Base-by-base conservation (phyloP, 1,140 invertebrate genomes). In the Drosophila prosaltans region DNA sequence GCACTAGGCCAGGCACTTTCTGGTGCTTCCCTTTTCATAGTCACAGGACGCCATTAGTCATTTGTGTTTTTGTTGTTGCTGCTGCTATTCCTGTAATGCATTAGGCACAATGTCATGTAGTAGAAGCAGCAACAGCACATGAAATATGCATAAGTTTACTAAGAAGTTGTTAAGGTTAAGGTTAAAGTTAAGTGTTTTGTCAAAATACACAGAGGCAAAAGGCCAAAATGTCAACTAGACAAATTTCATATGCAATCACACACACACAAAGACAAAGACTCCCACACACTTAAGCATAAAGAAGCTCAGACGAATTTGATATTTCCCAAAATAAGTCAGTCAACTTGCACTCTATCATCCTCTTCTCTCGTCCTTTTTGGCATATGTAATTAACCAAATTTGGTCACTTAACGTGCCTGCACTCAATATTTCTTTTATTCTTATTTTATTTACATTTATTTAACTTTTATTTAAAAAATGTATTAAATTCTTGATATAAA, bases 151-250 rank as follows among this genome's bases (percentile, higher is more conserved):
- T 76, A 85, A 79, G 63, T 62, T 59, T 69, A 41, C 48, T 59
- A 65, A 74, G 65, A 68, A 70, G 77, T 69, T 24, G 30, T 78
- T 79, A 86, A 86, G 84, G 83, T 88, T 88, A 86, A 86, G 83
- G 83, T 86, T 86, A 72, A 58, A 70, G 60, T 48, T 72, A 86
- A 86, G 80, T 78, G 80, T 69, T 80, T 76, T 72, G 66, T 74
- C 83, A 75, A 82, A 51, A 51, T 51, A 24, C 21, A 51, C 21
- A 82, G 76, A 76, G 55, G 66, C 57, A 72, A 71, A 67, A 71
- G 71, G 79, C 43, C 68, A 69, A 74, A 60, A 58, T 36, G 72
- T 62, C 45, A 69, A 62, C 64, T 61, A 58, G 65, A 69, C 64
- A 79, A 61, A 72, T 76, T 76, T 69, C 66, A 32, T 51, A 69